phyloP scores from a whole-genome alignment of 2,113 vertebrate species.

The Semnornis frantzii region DNA sequence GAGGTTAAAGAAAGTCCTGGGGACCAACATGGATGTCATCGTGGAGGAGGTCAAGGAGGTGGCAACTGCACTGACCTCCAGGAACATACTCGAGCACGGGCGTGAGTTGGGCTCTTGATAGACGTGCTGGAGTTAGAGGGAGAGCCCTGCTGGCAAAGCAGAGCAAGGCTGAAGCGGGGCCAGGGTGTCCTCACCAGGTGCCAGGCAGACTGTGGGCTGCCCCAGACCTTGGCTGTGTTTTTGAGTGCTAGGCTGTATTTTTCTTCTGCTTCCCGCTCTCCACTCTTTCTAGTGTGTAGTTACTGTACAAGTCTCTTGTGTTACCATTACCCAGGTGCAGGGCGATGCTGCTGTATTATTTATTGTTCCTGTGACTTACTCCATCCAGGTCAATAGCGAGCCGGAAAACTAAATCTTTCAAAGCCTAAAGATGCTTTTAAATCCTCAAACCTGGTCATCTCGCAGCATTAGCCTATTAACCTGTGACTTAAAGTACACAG shows the following conservation, averaged over 20 bases:
- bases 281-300: fast-evolving
- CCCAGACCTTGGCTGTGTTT: not conserved
- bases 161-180: fast-evolving
- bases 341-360: fast-evolving
- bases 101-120: slow-evolving; percentile 39
- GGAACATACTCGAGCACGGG: slow-evolving; percentile 63
- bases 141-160: not conserved
- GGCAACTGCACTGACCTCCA: slow-evolving; percentile 82
- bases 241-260: fast-evolving
- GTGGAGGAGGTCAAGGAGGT: slow-evolving; percentile 91
- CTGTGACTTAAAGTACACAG: not conserved
- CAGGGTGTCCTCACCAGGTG: not conserved
- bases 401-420: not conserved
- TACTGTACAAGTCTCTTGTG: fast-evolving
- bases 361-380: fast-evolving
- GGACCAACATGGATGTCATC: slow-evolving; percentile 76
- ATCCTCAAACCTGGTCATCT: not conserved
- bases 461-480: fast-evolving
- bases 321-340: fast-evolving
- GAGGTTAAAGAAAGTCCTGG: slow-evolving; percentile 82
- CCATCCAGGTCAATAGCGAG: not conserved
- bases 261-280: too few relatives aligned
- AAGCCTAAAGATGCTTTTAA: not conserved
- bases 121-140: not conserved
- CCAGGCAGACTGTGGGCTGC: not conserved